phyloP scores from a whole-genome alignment of 1,140 invertebrate species.

The Steinernema feltiae region DNA sequence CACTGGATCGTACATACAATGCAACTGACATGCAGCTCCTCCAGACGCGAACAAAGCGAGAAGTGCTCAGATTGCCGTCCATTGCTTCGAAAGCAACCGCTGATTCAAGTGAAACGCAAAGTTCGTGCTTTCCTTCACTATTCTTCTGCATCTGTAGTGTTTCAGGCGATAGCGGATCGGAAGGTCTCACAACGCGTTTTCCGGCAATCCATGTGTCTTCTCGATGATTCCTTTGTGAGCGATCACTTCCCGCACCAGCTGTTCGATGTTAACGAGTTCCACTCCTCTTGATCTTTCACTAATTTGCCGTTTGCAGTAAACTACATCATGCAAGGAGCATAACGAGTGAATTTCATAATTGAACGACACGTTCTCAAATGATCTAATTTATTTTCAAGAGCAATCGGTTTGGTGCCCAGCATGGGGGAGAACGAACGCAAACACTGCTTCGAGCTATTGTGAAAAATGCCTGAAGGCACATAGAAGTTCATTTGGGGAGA shows the following conservation, averaged over 20 bases:
- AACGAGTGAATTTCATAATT: too few relatives aligned
- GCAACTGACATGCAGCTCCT: neutral
- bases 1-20: neutral
- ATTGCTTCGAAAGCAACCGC: neutral
- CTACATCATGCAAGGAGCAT: too few relatives aligned
- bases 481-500: neutral
- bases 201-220: neutral
- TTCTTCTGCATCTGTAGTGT: neutral
- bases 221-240: neutral
- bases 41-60: neutral
- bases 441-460: neutral
- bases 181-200: neutral
- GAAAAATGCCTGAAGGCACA: slow-evolving; percentile 9
- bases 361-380: too few relatives aligned
- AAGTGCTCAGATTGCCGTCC: neutral
- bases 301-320: too few relatives aligned
- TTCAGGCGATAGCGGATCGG: neutral
- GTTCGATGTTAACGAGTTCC: neutral
- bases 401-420: neutral
- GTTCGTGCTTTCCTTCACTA: neutral
- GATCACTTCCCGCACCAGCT: neutral
- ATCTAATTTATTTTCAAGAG: neutral
- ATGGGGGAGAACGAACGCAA: neutral
- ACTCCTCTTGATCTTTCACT: neutral
- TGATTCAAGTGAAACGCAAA: neutral